phyloP scores from a whole-genome alignment of 35 echinoderm and acorn worm genomes.

The Anneissia japonica region DNA sequence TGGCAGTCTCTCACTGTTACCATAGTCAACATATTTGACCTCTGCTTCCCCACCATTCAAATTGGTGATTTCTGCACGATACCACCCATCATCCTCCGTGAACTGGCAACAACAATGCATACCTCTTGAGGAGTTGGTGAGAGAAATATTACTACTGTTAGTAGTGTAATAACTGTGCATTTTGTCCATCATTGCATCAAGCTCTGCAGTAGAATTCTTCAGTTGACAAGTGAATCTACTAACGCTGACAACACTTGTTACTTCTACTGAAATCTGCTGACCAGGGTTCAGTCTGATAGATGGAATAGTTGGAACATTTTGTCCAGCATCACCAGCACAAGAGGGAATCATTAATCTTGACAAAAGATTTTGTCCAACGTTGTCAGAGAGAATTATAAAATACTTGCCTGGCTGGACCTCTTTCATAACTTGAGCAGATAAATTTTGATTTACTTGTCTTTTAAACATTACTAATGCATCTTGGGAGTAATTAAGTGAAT shows the following conservation, averaged over 20 bases:
- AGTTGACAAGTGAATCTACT: conserved; percentile 1
- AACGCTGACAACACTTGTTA: neutral
- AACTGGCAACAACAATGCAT: conserved; percentile 2
- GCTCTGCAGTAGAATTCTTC: neutral
- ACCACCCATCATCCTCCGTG: conserved; percentile 8
- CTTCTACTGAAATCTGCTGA: neutral
- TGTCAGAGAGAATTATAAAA: neutral
- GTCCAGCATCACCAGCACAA: neutral
- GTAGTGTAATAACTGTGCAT: neutral
- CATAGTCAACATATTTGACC: conserved; percentile 12
- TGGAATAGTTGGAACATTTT: neutral
- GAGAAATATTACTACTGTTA: neutral
- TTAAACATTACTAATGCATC: neutral
- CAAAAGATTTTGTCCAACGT: neutral
- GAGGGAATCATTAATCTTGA: neutral
- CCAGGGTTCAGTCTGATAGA: neutral
- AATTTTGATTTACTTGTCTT: neutral
- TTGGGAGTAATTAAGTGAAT: too few species aligned
- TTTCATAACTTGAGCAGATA: neutral
- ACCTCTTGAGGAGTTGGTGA: neutral
- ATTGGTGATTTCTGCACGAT: neutral
- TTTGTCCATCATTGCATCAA: conserved; percentile 7
- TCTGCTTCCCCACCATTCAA: neutral
- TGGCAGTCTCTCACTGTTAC: neutral
- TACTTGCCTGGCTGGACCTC: neutral